phyloP scores from a whole-genome alignment of 2,797 vertebrate species.

The Galago senegalensis region DNA sequence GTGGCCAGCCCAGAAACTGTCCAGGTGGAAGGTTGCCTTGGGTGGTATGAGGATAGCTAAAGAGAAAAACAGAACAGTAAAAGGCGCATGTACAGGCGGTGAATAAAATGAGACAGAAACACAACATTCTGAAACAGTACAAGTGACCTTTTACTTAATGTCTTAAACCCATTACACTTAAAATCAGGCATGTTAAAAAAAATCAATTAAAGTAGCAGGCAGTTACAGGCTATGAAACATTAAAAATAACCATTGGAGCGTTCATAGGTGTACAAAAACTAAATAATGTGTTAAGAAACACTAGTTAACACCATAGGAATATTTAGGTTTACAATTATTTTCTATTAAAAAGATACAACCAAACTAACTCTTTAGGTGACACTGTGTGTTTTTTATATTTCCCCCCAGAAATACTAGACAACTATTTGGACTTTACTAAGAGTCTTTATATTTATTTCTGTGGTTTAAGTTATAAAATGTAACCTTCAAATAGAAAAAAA shows the following conservation, averaged over 20 bases:
- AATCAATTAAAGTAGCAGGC: conserved; percentile 77
- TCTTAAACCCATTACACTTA: conserved; percentile 53
- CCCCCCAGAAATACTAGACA: conserved; percentile 13
- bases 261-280: neutral
- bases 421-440: conserved; percentile 27
- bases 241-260: conserved; percentile 2
- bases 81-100: conserved; percentile 83
- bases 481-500: conserved; percentile 46
- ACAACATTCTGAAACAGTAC: conserved; percentile 80
- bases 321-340: conserved; percentile 64
- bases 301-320: conserved; percentile 59
- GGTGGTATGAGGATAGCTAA: conserved; percentile 88
- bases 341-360: conserved; percentile 20
- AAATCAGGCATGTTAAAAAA: conserved; percentile 75
- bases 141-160: conserved; percentile 81
- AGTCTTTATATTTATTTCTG: conserved; percentile 10
- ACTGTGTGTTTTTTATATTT: neutral
- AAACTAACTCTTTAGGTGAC: conserved; percentile 4
- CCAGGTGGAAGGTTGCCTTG: conserved; percentile 87
- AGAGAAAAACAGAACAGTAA: conserved; percentile 90
- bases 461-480: conserved; percentile 9
- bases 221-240: conserved; percentile 76
- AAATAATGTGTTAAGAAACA: conserved; percentile 32
- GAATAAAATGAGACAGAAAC: conserved; percentile 84
- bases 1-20: conserved; percentile 88